Evolutionary conservation across 2,797 vertebrate genomes (phyloP).

Genomic region (Rhincodon typus): DNA sequence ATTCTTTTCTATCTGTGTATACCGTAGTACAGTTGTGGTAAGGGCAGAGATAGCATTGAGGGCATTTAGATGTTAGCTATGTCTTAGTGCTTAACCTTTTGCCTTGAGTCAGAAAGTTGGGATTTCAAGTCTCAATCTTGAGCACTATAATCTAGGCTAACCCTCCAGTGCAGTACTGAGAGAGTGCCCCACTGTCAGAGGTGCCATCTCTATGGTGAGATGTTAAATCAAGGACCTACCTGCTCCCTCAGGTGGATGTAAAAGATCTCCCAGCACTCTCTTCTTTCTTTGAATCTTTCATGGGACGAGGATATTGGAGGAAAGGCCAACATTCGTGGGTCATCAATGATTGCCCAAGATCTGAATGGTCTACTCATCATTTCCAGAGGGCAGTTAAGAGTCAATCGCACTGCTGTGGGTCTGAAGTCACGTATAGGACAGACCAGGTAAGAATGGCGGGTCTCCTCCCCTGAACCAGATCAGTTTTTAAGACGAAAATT

Average conservation of each 20-base stretch:
- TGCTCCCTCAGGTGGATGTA: neutral
- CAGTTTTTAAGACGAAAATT: no score
- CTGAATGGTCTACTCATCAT: no score
- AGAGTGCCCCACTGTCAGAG: neutral
- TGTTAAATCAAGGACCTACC: neutral
- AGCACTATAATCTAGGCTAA: neutral
- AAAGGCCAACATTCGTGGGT: no score
- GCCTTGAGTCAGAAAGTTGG: neutral
- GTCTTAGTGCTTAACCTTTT: neutral
- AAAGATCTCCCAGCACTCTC: neutral
- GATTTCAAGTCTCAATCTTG: neutral
- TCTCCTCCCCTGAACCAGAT: no score
- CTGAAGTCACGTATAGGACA: no score
- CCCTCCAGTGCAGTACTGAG: neutral
- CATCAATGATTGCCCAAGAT: no score
- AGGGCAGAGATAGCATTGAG: neutral
- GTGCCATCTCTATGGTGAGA: neutral
- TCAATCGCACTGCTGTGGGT: no score
- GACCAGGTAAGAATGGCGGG: no score
- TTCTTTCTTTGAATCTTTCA: no score
- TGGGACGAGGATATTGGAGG: no score
- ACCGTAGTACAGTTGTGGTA: neutral
- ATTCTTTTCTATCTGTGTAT: neutral
- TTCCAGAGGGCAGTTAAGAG: no score
- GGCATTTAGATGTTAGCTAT: neutral